Conservation (phyloP, 2,888 invertebrate species). For the Coelinius sp. region DNA sequence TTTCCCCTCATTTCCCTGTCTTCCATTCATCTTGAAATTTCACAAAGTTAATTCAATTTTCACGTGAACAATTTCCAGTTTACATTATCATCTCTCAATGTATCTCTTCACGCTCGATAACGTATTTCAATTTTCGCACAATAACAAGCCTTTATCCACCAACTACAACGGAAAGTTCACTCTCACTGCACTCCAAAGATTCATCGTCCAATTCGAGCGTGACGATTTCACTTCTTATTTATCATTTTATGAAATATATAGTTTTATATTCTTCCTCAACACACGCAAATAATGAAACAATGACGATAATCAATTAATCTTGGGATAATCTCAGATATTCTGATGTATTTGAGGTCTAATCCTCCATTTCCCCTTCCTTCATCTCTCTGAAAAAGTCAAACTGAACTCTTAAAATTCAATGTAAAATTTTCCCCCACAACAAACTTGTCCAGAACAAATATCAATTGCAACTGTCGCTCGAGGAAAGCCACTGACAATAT, state of each 20-base stretch:
- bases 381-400: neutral
- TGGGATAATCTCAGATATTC: neutral
- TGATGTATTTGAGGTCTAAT: neutral
- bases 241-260: neutral
- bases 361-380: neutral
- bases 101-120: neutral
- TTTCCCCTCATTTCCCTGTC: neutral
- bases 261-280: neutral
- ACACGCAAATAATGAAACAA: neutral
- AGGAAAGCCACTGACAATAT: slow-evolving; percentile 14
- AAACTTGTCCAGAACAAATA: neutral
- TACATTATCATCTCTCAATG: neutral
- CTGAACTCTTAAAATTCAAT: neutral
- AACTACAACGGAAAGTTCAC: slow-evolving; percentile 30
- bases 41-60: neutral
- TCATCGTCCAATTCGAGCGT: slow-evolving; percentile 28
- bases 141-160: neutral
- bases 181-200: slow-evolving; percentile 24
- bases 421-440: neutral
- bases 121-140: neutral
- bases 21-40: slow-evolving; percentile 5
- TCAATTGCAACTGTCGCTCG: slow-evolving; percentile 13
- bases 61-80: neutral
- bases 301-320: neutral
- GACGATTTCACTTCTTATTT: slow-evolving; percentile 25